Evolutionary conservation across 2,113 vertebrate genomes (phyloP), one percentile per base, ranked within the genome.

Genomic region (Mellivora capensis): DNA sequence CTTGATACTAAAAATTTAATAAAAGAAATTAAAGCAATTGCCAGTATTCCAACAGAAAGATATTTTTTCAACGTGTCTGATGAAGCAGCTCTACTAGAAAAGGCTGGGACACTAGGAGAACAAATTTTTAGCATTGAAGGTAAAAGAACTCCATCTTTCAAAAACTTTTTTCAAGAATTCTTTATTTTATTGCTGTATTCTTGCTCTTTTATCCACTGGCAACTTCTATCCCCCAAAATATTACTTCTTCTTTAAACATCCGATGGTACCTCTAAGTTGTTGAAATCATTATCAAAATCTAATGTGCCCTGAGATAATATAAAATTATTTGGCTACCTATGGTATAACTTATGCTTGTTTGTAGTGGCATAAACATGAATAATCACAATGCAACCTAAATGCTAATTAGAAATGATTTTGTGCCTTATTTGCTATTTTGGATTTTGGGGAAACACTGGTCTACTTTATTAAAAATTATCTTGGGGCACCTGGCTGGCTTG

Each of bases 71-170:
- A 99, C 10, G 99, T 99, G 85, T 99, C 99, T 0, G 99, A 99
- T 54, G 99, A 99, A 93, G 99, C 98, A 0, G 99, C 98, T 0
- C 99, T 99, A 12, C 98, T 99, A 83, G 99, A 99, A 97, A 99
- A 99, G 84, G 99, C 99, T 69, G 99, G 99, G 91, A 99, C 99
- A 0, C 98, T 99, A 77, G 99, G 99, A 87, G 99, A 99, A 90
- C 99, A 99, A 7, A 99, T 99, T 98, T 99, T 99, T 98, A 99
- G 99, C 98, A 99, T 99, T 95, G 99, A 99, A 99, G 99, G 99
- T 99, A 98, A 94, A 94, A 83, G 81, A 42, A 8, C 25, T 52
- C 39, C 23, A 83, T 39, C 25, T 82, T 44, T 67, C 21, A 34
- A 34, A 34, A 31, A 62, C 29, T 82, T 49, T 76, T 82, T 49